phyloP scores from a whole-genome alignment of 2,888 invertebrate genomes.

The Chrysolina americana region DNA sequence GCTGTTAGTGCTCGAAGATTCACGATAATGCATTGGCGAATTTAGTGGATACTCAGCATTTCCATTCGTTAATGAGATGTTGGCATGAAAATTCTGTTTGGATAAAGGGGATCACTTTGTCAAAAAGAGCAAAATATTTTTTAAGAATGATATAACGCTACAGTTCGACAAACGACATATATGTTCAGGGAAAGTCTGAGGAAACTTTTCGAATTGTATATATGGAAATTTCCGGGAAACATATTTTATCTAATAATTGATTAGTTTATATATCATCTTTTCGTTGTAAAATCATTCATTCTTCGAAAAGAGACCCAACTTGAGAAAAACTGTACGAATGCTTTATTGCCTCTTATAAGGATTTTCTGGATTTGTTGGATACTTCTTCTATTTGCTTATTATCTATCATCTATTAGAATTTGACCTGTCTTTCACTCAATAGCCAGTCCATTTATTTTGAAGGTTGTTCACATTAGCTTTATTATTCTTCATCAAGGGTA shows the following conservation, averaged over 20 bases:
- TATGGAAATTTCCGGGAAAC: background rate
- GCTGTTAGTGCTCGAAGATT: slow-evolving; percentile 26
- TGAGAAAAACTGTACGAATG: background rate
- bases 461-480: too few relatives aligned
- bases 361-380: too few relatives aligned
- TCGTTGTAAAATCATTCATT: too few relatives aligned
- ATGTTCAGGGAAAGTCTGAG: background rate
- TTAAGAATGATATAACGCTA: background rate
- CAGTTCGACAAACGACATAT: background rate
- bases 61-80: slow-evolving; percentile 28
- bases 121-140: background rate
- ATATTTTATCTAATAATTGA: background rate
- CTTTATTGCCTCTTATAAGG: background rate
- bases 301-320: too few relatives aligned
- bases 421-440: too few relatives aligned
- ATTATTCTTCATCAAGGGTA: too few relatives aligned
- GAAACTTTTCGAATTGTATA: background rate
- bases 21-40: slow-evolving; percentile 28
- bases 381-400: too few relatives aligned
- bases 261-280: background rate
- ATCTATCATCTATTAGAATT: too few relatives aligned
- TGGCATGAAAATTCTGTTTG: slow-evolving; percentile 26
- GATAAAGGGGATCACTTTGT: background rate
- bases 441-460: too few relatives aligned
- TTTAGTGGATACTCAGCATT: slow-evolving; percentile 32